A percentile compares a stretch with the other conserved stretches of the same genome.
phyloP scores from a whole-genome alignment of 2,797 vertebrate species.

The Danio choprae region DNA sequence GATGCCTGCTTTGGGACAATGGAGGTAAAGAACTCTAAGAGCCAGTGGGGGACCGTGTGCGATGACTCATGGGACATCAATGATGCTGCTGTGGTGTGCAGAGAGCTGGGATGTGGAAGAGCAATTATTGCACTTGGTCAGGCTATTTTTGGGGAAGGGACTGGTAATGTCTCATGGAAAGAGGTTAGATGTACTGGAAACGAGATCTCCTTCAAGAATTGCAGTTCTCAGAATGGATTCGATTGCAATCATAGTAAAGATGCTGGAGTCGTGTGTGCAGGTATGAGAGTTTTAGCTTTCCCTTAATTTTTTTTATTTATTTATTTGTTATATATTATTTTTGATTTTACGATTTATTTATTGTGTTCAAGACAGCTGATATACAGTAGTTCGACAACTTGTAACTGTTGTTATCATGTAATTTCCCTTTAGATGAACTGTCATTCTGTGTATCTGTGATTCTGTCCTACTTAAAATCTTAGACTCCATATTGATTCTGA shows the following conservation, averaged over 20 bases:
- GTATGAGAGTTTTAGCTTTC: slow-evolving; percentile 24
- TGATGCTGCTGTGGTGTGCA: slow-evolving; percentile 44
- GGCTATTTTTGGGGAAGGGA: slow-evolving; percentile 20
- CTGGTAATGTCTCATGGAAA: not conserved
- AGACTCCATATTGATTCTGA: too few relatives aligned
- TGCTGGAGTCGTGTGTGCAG: slow-evolving; percentile 52
- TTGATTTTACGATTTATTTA: too few relatives aligned
- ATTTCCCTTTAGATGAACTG: too few relatives aligned
- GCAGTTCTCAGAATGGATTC: accelerated
- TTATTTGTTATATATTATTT: too few relatives aligned
- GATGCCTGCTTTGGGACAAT: slow-evolving; percentile 44
- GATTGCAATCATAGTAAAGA: not conserved
- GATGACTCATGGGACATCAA: slow-evolving; percentile 42
- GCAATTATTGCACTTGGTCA: not conserved
- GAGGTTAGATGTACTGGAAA: slow-evolving; percentile 17
- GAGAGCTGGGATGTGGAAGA: slow-evolving; percentile 47
- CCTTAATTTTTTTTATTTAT: too few relatives aligned
- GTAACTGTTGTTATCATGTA: too few relatives aligned
- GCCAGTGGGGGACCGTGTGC: slow-evolving; percentile 35
- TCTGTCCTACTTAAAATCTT: too few relatives aligned
- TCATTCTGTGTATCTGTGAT: too few relatives aligned
- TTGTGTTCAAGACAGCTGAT: too few relatives aligned
- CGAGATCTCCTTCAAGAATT: not conserved
- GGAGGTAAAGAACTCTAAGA: not conserved
- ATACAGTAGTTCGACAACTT: too few relatives aligned